Evolutionary conservation across 1,140 invertebrate species (phyloP).

Genomic region (Neodiprion virginianus): DNA sequence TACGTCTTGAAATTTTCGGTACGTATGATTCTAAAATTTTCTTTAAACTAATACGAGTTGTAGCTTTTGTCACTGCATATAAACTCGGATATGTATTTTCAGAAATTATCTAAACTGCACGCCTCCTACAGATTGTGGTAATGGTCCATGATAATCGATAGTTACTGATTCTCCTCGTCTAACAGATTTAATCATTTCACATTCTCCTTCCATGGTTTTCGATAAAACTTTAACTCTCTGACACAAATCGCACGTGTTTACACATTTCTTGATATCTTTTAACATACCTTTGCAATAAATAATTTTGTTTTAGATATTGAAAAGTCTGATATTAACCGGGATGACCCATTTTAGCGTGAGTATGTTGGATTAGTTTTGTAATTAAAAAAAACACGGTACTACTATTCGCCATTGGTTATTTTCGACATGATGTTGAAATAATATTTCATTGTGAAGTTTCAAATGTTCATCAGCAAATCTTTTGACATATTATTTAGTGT

Average conservation of each 20-base stretch:
- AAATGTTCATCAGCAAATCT: background rate
- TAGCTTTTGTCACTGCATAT: constrained; percentile 24
- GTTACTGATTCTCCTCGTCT: constrained; percentile 24
- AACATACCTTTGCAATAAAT: constrained; percentile 24
- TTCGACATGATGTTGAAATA: background rate
- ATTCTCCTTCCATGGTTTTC: constrained; percentile 20
- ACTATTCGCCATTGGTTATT: background rate
- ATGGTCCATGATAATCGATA: constrained; percentile 32
- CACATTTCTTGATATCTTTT: constrained; percentile 19
- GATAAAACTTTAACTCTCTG: constrained; percentile 28
- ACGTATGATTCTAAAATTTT: constrained; percentile 25
- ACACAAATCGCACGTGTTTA: constrained; percentile 27
- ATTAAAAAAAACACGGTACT: background rate
- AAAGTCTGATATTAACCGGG: constrained; percentile 24
- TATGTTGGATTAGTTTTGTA: background rate
- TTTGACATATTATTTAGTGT: too few species aligned
- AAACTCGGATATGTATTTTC: constrained; percentile 27
- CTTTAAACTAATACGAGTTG: constrained; percentile 14
- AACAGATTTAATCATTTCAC: constrained; percentile 11
- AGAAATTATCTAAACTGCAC: constrained; percentile 27
- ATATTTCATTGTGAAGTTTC: background rate
- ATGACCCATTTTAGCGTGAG: constrained; percentile 26
- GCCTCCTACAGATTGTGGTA: constrained; percentile 20
- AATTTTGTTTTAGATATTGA: constrained; percentile 21
- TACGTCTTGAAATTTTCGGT: constrained; percentile 17